Evolutionary conservation across 2,797 vertebrate genomes (phyloP), one percentile per base, ranked within the genome.

Genomic region (Halcyon leucocephala): DNA sequence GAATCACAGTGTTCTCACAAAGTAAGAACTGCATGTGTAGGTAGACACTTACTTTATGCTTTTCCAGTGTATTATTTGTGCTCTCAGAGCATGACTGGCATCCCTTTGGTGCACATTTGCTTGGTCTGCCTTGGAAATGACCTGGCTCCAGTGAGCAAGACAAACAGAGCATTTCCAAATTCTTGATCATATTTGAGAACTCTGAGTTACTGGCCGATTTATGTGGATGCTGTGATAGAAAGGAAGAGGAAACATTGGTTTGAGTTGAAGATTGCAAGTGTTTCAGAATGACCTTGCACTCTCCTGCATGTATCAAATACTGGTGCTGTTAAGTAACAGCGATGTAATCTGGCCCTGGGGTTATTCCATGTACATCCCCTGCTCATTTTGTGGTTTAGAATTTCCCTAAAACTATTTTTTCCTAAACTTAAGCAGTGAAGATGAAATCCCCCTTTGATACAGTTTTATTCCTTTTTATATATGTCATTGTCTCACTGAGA

Each of bases 361-460:
- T 95, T 96, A 65, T 95, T 96, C 93, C 1, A 1, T 55, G 93
- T 94, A 93, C 87, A 96, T 93, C 82, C 96, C 95, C 87, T 76
- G 20, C 81, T 96, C 8, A 2, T 57, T 86, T 14, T 48, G 89
- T 85, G 89, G 86, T 61, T 96, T 90, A 95, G 76, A 92, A 95
- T 90, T 95, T 96, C 95, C 79, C 86, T 86, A 62, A 67, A 95
- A 28, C 19, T 5, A 2, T 21, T 72, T 61, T 83, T 69, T 49
- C 52, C 54, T 72, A 22, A 74, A 67, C 51, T 80, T 91, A 33
- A 31, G 37, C 49, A 42, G 24, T 19, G 46, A 85, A 89, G 61
- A 82, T 52, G 55, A 96, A 95, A 94, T 89, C 54, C 73, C 86
- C 81, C 22, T 83, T 78, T 0, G 0, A 7, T 49, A 20, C 37